These are phyloP conservation scores for Spermophilus dauricus DNA, from an alignment of 2,113 vertebrate species.

Conservation along the genomic window DNA sequence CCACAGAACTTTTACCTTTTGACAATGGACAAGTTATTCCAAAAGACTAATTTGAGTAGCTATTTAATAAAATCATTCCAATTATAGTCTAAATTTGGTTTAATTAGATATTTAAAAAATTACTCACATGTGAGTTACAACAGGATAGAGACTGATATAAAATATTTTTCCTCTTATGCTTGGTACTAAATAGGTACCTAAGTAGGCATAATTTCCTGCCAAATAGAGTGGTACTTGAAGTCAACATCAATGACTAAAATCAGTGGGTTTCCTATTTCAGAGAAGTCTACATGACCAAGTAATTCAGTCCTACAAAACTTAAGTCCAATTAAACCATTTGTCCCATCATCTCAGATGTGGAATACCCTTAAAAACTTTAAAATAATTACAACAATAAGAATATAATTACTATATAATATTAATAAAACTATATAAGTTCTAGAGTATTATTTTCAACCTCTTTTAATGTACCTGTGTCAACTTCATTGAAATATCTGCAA, in stretches of 20 bases:
- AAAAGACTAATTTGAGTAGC: slow-evolving; percentile 19
- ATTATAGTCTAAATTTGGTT: slow-evolving; percentile 10
- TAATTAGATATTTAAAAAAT: slow-evolving; percentile 53
- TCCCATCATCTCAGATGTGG: not conserved
- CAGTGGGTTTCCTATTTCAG: not conserved
- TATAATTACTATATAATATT: not conserved
- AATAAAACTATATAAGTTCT: not conserved
- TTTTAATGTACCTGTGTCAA: not conserved
- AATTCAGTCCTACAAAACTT: slow-evolving; percentile 36
- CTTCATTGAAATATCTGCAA: not conserved
- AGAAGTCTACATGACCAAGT: slow-evolving; percentile 1
- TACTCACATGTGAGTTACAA: not conserved
- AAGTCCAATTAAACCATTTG: not conserved
- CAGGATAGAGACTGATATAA: not conserved
- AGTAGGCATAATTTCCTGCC: not conserved
- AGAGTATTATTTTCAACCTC: not conserved
- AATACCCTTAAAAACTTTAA: not conserved
- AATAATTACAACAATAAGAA: not conserved
- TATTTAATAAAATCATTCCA: slow-evolving; percentile 54
- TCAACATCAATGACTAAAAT: slow-evolving; percentile 49
- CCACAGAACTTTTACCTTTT: slow-evolving; percentile 39
- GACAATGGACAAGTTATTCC: slow-evolving; percentile 45
- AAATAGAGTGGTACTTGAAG: not conserved
- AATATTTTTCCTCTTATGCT: slow-evolving; percentile 1
- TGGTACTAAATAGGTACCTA: not conserved